Evolutionary conservation across 2,113 vertebrate genomes (phyloP).

Genomic region (Plecotus auritus): DNA sequence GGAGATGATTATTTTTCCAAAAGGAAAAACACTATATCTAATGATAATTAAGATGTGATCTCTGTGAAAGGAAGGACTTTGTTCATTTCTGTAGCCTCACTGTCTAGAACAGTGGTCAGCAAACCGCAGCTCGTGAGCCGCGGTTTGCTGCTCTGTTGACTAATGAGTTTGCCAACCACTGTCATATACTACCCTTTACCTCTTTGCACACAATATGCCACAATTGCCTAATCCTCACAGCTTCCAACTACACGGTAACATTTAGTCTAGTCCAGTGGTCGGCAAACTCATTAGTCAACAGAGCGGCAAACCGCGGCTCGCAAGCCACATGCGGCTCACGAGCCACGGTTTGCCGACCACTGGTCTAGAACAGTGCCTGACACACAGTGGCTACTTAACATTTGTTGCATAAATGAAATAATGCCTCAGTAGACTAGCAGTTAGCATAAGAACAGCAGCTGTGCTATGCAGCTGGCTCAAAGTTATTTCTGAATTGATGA

Average conservation of each 20-base stretch:
- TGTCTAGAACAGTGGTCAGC: neutral
- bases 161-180: no score
- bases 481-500: slow-evolving; percentile 18
- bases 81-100: neutral
- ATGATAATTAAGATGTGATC: neutral
- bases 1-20: neutral
- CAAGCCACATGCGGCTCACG: no score
- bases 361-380: neutral
- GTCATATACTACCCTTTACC: no score
- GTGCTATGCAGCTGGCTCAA: neutral
- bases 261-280: no score
- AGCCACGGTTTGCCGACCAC: no score
- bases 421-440: neutral
- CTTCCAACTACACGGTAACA: no score
- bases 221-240: no score
- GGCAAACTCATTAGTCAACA: no score
- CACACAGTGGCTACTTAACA: neutral
- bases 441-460: neutral
- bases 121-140: no score
- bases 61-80: neutral
- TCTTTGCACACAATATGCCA: no score
- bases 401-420: neutral
- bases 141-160: no score
- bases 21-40: neutral
- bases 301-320: no score